Base-by-base conservation (phyloP, 2,797 vertebrate genomes). In the Ciconia nigra region DNA sequence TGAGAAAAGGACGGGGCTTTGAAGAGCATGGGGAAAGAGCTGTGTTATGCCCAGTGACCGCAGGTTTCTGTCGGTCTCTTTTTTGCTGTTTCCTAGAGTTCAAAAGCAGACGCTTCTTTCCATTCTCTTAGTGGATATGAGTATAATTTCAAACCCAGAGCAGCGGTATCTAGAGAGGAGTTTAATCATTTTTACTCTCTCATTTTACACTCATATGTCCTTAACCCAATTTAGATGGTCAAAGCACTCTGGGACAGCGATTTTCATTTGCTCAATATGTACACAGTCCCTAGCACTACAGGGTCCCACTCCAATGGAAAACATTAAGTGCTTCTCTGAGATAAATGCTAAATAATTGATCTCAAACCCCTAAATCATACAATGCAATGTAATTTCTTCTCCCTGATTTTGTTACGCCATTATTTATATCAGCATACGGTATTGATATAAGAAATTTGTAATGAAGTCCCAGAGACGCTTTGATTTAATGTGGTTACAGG, bases 261-360 rank as follows among this genome's bases (percentile, higher is more conserved):
- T 76, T 90, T 84, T 80, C 6, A 0, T 76, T 78, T 0, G 0
- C 52, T 88, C 61, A n/a, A 11, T 47, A 15, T 5, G 22, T 72
- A 57, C 46, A 17, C 0, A 0, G 44, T 77, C 66, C 51, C 47
- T 49, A 76, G 66, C 26, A 70, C 37, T 91, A 63, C 9, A 74
- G 52, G 9, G 13, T 71, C 69, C 26, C 44, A 55, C 15, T 58
- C 37, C 87, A 92, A 33, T 12, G 73, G 51, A 95, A 55, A 91
- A 78, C 11, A 69, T 63, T 82, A 95, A 80, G 28, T 85, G 69
- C 29, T 95, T 76, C 81, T 86, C 72, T 65, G 35, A 46, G 78
- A 72, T 29, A 89, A 96, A 92, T 70, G 87, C 29, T 96, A 81
- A 96, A 95, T 93, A 95, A 95, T 94, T 95, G 58, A 93, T 95